Percentiles rank a stretch among this genome's conserved stretches.
Evolutionary conservation across 37 sponge, comb jelly and placozoan species (phyloP).

Genomic region (Dysidea cf. avara): DNA sequence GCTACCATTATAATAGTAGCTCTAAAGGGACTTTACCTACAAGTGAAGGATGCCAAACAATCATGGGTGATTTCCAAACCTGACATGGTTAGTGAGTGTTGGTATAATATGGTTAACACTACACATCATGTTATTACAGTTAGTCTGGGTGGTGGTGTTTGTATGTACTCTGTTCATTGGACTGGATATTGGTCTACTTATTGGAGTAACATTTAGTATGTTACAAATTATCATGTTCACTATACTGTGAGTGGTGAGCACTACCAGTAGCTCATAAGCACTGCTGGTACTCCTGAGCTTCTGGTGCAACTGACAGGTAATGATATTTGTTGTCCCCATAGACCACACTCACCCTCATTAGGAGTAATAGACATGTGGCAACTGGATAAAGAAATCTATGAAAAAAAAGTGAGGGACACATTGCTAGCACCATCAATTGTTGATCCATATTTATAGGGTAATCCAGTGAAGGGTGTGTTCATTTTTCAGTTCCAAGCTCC

Average conservation of each 20-base stretch:
- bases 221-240: slow-evolving; percentile 43
- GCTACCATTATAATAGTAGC: slow-evolving; percentile 75
- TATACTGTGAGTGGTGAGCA: slow-evolving; percentile 63
- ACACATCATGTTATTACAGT: slow-evolving; percentile 34
- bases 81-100: slow-evolving; percentile 21
- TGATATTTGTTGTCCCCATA: too few species aligned
- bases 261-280: too few species aligned
- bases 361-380: too few species aligned
- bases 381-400: too few species aligned
- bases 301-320: too few species aligned
- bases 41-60: slow-evolving; percentile 62
- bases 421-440: too few species aligned
- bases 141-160: slow-evolving; percentile 80
- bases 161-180: slow-evolving; percentile 64
- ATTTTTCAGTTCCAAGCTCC: slow-evolving; percentile 66
- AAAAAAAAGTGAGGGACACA: too few species aligned
- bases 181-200: slow-evolving; percentile 67
- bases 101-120: background rate
- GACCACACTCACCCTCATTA: too few species aligned
- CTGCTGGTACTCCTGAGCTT: too few species aligned
- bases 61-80: slow-evolving; percentile 54
- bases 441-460: slow-evolving; percentile 26
- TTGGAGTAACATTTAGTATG: slow-evolving; percentile 61
- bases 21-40: slow-evolving; percentile 59
- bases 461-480: slow-evolving; percentile 45